These are phyloP conservation scores for Melipona bicolor DNA, from an alignment of 2,888 invertebrate genomes.

Conservation along the genomic window DNA sequence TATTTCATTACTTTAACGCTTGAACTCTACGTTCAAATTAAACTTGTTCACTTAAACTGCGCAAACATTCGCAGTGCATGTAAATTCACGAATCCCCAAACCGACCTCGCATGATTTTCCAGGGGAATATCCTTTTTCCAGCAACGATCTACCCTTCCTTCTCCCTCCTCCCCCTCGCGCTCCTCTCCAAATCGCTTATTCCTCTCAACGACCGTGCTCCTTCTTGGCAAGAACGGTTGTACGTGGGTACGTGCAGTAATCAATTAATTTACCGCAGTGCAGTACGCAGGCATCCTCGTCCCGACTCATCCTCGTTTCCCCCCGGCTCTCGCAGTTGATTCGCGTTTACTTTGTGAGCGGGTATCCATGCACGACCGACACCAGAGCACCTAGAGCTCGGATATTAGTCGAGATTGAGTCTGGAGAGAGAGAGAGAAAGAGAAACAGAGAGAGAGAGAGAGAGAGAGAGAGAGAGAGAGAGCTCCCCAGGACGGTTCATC, in stretches of 20 bases:
- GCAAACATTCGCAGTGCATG: too few relatives aligned
- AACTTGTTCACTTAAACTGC: too few relatives aligned
- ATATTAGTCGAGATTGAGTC: slow-evolving; percentile 81
- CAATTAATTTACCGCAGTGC: slow-evolving; percentile 73
- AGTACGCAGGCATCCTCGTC: slow-evolving; percentile 58
- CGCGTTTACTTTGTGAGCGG: slow-evolving; percentile 39
- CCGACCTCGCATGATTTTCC: too few relatives aligned
- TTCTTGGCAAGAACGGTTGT: slow-evolving; percentile 62
- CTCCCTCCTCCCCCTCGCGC: not conserved
- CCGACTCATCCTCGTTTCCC: slow-evolving; percentile 37
- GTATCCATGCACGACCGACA: slow-evolving; percentile 43
- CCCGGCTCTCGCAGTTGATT: slow-evolving; percentile 30
- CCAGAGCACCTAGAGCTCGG: slow-evolving; percentile 66
- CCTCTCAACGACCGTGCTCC: slow-evolving; percentile 24
- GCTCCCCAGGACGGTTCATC: slow-evolving; percentile 51
- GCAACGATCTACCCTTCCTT: not conserved
- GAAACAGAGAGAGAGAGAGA: slow-evolving; percentile 45
- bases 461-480: too few relatives aligned
- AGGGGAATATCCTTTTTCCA: too few relatives aligned
- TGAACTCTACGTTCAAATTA: too few relatives aligned
- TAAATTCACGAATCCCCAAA: too few relatives aligned
- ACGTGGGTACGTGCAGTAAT: slow-evolving; percentile 69
- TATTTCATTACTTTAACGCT: too few relatives aligned
- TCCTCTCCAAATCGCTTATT: slow-evolving; percentile 3
- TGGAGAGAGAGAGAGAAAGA: slow-evolving; percentile 34